Conservation (phyloP, 2,888 invertebrate species). For the Phlogophora meticulosa region DNA sequence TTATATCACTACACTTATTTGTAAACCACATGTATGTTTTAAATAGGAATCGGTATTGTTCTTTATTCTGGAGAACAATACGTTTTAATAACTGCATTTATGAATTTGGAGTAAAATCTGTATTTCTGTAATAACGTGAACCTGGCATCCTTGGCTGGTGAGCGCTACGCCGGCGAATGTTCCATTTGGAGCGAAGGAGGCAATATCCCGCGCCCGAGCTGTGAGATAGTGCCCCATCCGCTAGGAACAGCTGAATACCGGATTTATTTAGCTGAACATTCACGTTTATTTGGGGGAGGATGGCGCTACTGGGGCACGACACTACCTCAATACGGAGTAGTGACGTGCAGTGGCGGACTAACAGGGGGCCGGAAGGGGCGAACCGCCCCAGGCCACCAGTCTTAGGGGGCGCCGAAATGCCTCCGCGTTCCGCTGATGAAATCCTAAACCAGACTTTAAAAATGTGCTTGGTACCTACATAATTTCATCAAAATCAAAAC, state of each 20-base stretch:
- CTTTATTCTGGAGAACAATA: too few relatives aligned
- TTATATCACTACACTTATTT: too few relatives aligned
- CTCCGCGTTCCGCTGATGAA: too few relatives aligned
- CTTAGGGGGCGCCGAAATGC: too few relatives aligned
- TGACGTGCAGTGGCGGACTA: too few relatives aligned
- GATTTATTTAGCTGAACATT: slow-evolving; percentile 41
- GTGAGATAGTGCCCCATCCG: slow-evolving; percentile 8
- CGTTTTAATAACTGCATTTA: not conserved
- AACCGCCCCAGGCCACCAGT: too few relatives aligned
- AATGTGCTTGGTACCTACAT: too few relatives aligned
- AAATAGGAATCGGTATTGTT: too few relatives aligned
- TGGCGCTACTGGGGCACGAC: not conserved
- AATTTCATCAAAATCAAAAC: too few relatives aligned
- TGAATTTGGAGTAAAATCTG: not conserved
- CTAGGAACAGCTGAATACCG: slow-evolving; percentile 20
- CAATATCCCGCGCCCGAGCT: slow-evolving; percentile 28
- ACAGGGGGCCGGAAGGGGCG: too few relatives aligned
- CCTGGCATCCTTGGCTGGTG: slow-evolving; percentile 22
- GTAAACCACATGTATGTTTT: too few relatives aligned
- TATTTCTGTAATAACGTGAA: not conserved
- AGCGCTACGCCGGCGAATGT: slow-evolving; percentile 18
- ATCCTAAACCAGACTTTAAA: too few relatives aligned
- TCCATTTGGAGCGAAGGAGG: slow-evolving; percentile 33
- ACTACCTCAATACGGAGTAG: not conserved
- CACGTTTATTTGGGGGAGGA: slow-evolving; percentile 18